Conservation (phyloP, 2,113 vertebrate species). For the Chaetodon auriga region DNA sequence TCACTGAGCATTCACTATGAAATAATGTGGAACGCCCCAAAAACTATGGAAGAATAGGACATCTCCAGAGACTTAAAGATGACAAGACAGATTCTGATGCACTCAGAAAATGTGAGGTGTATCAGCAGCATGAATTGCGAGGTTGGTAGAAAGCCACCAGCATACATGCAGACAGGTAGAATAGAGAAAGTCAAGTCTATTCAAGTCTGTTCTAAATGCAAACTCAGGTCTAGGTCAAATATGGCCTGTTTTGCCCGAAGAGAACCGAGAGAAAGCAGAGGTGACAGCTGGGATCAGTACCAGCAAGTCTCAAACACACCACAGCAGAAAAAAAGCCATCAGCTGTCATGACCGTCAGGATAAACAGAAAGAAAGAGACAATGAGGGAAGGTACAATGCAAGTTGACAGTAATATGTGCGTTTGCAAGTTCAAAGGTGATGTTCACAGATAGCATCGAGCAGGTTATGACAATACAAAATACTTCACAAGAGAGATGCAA, state of each 20-base stretch:
- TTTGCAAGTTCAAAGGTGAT: slow-evolving; percentile 1
- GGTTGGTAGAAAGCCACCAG: slow-evolving; percentile 19
- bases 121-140: slow-evolving; percentile 23
- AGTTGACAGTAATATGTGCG: slow-evolving; percentile 7
- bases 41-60: background rate
- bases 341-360: background rate
- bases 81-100: background rate
- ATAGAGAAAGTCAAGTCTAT: slow-evolving; percentile 2
- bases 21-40: background rate
- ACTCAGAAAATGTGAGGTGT: background rate
- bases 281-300: slow-evolving; percentile 60
- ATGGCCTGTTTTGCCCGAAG: slow-evolving; percentile 38
- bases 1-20: background rate
- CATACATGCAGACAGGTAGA: slow-evolving; percentile 15
- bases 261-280: slow-evolving; percentile 35
- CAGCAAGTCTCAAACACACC: slow-evolving; percentile 28
- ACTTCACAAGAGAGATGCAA: background rate
- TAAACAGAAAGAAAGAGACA: background rate
- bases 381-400: background rate
- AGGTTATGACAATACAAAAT: background rate
- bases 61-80: background rate
- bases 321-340: slow-evolving; percentile 23
- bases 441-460: background rate
- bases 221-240: slow-evolving; percentile 44
- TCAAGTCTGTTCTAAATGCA: slow-evolving; percentile 18